Evolutionary conservation across 2,888 invertebrate species (phyloP).

Genomic region (Eueremaeus valkanovi): DNA sequence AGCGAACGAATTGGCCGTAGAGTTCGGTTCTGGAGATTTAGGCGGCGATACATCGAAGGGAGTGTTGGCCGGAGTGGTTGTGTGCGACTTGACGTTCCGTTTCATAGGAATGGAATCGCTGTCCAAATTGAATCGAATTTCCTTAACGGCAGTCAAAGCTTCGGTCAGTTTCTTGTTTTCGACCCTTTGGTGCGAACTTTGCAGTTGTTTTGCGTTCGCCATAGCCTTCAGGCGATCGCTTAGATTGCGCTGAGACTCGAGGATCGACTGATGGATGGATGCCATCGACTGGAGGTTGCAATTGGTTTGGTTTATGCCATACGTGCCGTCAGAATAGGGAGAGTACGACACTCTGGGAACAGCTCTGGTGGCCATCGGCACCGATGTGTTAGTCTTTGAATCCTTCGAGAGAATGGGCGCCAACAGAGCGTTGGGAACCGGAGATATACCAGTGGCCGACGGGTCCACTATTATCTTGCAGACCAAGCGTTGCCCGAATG

Average conservation of each 20-base stretch:
- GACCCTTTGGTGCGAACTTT: background rate
- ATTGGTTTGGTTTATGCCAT: background rate
- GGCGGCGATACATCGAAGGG: conserved; percentile 52
- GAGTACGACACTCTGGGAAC: background rate
- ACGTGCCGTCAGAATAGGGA: background rate
- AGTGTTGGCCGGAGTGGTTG: conserved; percentile 50
- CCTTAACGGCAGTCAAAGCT: background rate
- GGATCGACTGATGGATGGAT: background rate
- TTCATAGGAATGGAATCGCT: conserved; percentile 16
- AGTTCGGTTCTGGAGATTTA: conserved; percentile 50
- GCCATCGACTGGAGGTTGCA: background rate
- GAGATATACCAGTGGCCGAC: background rate
- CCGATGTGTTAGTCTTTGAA: background rate
- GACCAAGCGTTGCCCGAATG: conserved; percentile 53
- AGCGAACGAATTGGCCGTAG: background rate
- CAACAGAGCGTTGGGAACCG: background rate
- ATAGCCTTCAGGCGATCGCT: background rate
- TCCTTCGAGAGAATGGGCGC: background rate
- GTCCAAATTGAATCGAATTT: background rate
- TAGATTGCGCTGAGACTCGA: background rate
- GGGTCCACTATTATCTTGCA: conserved; percentile 50
- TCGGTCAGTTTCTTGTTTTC: background rate
- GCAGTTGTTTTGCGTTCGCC: background rate
- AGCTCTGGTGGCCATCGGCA: background rate
- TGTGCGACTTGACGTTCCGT: conserved; percentile 48